Percentiles rank a stretch among this genome's conserved stretches.
Conservation (phyloP, 2,888 invertebrate genomes). For the Chorisops tibialis region DNA sequence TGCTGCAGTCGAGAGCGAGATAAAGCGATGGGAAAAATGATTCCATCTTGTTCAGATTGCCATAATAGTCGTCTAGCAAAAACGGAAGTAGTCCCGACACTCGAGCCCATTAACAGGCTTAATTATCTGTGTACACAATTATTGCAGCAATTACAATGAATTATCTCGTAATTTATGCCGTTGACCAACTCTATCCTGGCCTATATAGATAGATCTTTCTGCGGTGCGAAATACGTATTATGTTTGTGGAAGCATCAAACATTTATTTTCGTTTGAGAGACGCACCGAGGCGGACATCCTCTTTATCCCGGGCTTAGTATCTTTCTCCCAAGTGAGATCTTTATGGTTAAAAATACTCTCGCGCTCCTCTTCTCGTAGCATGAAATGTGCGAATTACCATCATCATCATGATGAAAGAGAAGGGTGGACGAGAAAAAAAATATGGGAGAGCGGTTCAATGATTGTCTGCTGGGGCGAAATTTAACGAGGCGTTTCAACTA, state of each 20-base stretch:
- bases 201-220: not conserved
- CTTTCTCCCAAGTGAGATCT: not conserved
- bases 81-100: no score
- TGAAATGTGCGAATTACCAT: slow-evolving; percentile 6
- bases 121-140: slow-evolving; percentile 33
- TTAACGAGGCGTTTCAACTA: slow-evolving; percentile 13
- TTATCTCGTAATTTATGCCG: slow-evolving; percentile 28
- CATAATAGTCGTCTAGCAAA: no score
- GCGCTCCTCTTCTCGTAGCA: not conserved
- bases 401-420: not conserved
- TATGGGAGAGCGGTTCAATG: slow-evolving; percentile 1
- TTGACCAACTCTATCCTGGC: not conserved
- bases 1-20: no score
- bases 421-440: not conserved
- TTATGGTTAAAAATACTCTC: not conserved
- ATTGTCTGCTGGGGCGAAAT: slow-evolving; percentile 10
- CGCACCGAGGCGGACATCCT: slow-evolving; percentile 1
- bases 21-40: no score
- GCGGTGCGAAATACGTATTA: not conserved
- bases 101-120: not conserved
- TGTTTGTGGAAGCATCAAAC: slow-evolving; percentile 9
- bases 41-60: no score
- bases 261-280: slow-evolving; percentile 7
- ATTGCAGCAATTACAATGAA: slow-evolving; percentile 34
- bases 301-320: not conserved